Percentiles rank a stretch among this genome's conserved stretches.
Evolutionary conservation across 2,797 vertebrate genomes (phyloP).

Genomic region (Schizothorax lantsangensis): DNA sequence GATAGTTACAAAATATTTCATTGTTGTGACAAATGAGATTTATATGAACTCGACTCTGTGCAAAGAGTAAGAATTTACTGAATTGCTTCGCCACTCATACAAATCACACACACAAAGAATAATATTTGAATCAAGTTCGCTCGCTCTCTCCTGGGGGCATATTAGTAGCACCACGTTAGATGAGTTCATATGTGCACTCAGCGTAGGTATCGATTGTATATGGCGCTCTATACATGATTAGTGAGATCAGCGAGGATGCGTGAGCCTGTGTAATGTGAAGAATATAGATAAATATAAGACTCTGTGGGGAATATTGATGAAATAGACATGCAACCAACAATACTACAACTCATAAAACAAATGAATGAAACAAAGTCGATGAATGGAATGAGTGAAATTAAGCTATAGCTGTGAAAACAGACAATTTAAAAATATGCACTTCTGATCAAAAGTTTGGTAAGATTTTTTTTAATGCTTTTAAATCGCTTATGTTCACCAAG

Average conservation of each 20-base stretch:
- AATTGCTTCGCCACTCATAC: background rate
- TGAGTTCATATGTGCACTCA: constrained; percentile 5
- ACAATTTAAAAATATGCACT: background rate
- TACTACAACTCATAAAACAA: background rate
- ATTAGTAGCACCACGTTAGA: background rate
- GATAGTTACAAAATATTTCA: background rate
- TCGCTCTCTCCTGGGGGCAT: background rate
- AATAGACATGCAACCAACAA: background rate
- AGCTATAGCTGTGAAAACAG: background rate
- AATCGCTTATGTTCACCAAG: background rate
- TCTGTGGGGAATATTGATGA: constrained; percentile 29
- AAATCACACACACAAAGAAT: constrained; percentile 7
- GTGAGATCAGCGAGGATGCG: background rate
- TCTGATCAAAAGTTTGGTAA: background rate
- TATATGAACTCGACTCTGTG: constrained; percentile 15
- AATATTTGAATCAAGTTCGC: background rate
- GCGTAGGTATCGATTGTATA: background rate
- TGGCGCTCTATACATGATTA: background rate
- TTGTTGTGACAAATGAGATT: constrained; percentile 29
- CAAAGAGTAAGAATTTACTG: background rate
- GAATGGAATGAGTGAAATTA: background rate
- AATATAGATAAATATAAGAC: constrained; percentile 28
- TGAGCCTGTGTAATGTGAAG: background rate
- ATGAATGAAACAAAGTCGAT: background rate
- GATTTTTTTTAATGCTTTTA: background rate